These are phyloP conservation scores for Andrena minutula DNA, from an alignment of 2,888 invertebrate species.

Conservation along the genomic window DNA sequence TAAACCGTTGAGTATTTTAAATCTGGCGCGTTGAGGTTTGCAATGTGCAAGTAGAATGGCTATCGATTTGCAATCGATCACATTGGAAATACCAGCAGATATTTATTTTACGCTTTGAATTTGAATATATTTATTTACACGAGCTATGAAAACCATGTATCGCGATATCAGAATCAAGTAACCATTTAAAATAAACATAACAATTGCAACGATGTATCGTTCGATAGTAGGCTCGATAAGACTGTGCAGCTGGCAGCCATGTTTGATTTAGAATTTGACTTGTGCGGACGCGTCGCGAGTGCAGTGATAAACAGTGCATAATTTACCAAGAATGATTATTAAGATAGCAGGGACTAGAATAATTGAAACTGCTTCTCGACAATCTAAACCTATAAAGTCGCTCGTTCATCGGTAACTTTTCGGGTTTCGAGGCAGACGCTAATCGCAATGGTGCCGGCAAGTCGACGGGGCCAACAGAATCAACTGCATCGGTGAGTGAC, in stretches of 20 bases:
- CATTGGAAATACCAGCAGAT: background rate
- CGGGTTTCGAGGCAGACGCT: background rate
- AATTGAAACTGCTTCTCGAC: background rate
- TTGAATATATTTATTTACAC: background rate
- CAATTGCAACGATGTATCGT: background rate
- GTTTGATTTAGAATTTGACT: conserved; percentile 20
- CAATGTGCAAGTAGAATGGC: background rate
- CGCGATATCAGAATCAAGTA: background rate
- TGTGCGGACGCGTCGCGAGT: background rate
- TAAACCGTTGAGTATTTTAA: background rate
- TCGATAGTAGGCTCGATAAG: conserved; percentile 7
- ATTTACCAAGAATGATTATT: background rate
- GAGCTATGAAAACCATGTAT: background rate
- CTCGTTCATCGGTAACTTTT: conserved; percentile 1
- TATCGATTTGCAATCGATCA: background rate
- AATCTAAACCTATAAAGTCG: conserved; percentile 7
- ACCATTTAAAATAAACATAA: background rate
- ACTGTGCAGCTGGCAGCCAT: conserved; percentile 7
- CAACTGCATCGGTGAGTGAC: conserved; percentile 16
- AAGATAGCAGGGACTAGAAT: background rate
- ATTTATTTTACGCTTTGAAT: background rate
- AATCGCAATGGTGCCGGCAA: conserved; percentile 17
- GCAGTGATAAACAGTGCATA: background rate
- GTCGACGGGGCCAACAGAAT: background rate
- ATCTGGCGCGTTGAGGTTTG: background rate